Evolutionary conservation across 2,888 invertebrate species (phyloP).

Genomic region (Amphipoea lucens): DNA sequence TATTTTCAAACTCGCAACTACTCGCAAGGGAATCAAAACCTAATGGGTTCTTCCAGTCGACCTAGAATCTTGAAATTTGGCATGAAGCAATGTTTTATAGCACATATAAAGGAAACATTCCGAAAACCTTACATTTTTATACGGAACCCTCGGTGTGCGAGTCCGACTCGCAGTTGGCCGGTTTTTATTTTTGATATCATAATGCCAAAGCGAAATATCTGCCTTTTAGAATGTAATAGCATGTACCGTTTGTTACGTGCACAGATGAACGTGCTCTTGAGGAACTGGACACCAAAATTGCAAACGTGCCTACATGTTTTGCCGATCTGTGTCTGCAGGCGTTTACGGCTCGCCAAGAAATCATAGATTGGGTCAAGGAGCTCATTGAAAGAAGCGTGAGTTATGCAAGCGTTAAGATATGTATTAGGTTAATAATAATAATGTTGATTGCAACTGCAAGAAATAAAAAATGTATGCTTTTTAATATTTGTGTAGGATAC

Average conservation of each 20-base stretch:
- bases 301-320: conserved; percentile 80
- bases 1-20: no score
- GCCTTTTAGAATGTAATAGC: background rate
- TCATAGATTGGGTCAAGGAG: conserved; percentile 86
- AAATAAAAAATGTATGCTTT: background rate
- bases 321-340: conserved; percentile 85
- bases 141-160: no score
- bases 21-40: no score
- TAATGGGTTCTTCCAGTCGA: no score
- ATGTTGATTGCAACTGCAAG: background rate
- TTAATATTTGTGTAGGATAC: conserved; percentile 32
- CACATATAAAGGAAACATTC: no score
- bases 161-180: no score
- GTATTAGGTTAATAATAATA: background rate
- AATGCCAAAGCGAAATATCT: background rate
- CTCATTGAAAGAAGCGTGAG: conserved; percentile 78
- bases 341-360: conserved; percentile 84
- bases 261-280: conserved; percentile 80
- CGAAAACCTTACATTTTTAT: no score
- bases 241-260: background rate
- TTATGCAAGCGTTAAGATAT: conserved; percentile 2
- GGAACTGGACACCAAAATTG: conserved; percentile 78
- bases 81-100: no score
- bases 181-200: background rate
- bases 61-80: no score